Base-by-base conservation (phyloP, 2,113 vertebrate genomes). In the Origma solitaria region DNA sequence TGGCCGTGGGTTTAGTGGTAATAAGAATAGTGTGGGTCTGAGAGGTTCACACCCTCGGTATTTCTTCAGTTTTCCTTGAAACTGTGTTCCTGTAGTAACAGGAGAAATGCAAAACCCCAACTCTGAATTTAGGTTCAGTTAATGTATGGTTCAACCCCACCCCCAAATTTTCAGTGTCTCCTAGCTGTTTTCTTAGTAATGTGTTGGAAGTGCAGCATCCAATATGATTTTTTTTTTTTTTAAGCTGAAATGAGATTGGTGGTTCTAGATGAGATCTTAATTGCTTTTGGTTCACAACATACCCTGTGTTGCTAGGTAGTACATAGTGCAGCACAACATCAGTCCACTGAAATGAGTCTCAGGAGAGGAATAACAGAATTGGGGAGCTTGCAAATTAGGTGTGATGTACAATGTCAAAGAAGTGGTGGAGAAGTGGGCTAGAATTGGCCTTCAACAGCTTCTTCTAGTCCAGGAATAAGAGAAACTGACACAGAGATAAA, bases 291-390 rank as follows among this genome's bases (percentile, higher is more conserved):
- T 85, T 88, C 65, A 65, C 70, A 93, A 40, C 76, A 77, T 75
- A 33, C 42, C 69, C 68, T 27, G 60, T 92, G 88, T 96, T 95
- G 91, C 95, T 96, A 83, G 92, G 85, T 81, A 78, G 87, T 96
- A 30, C 20, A 8, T 49, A 86, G 87, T 89, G 86, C 89, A 87
- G 78, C 70, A 21, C 81, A 91, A 27, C 53, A 92, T 90, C 66
- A 61, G 73, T 79, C 73, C 84, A 66, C 70, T 73, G 50, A 90
- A 92, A 79, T 54, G 82, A 85, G 66, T 66, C 94, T 91, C 92
- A 18, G 72, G 82, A 78, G 86, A 76, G 69, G 27, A 81, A 35
- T 90, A 88, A 84, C 49, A 53, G 58, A 28, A 83, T 49, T 81
- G 75, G 82, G 82, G 70, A 86, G 85, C 70, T 66, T 94, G 76